Base-by-base conservation (phyloP, 2,113 vertebrate genomes). In the Hystrix brachyura region DNA sequence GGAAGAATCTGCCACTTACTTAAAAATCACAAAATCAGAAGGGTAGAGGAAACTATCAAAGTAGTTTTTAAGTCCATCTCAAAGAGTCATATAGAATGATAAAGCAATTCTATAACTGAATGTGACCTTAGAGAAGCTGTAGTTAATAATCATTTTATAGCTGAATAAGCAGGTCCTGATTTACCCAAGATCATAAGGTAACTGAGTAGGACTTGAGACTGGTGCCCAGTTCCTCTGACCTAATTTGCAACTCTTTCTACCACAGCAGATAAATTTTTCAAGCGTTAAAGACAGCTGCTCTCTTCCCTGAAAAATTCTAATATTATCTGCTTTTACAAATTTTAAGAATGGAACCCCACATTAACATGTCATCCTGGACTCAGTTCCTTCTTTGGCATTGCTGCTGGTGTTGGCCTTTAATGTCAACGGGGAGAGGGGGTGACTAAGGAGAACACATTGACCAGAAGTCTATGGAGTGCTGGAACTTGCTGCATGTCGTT, bases 21-120 rank as follows among this genome's bases (percentile, higher is more conserved):
- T 81, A 95, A 59, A 69, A 95, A 55, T 25, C 27, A 43, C 27
- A 90, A 38, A 83, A 88, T 94, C 51, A 87, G 29, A 92, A 79
- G 46, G 46, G 29, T 57, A 72, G 5, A 59, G 21, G 57, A 51
- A 29, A 19, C 17, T 15, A 19, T 62, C 43, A 81, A 64, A 9
- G 13, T 34, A 71, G 46, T 80, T 93, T 95, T 87, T 59, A 93
- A 46, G 25, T 82, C 25, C 23, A 72, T 72, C 14, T 94, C 71
- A 74, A 79, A 94, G 81, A 90, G 27, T 59, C 32, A 74, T 14
- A 48, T 3, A 48, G 79, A 55, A 80, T 62, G 21, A 81, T 57
- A 90, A 51, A 90, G 25, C 38, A 78, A 87, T 81, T 78, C 65
- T 83, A 94, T 57, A 91, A n/a, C 34, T 53, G 32, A 90, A 59